Base-by-base conservation (phyloP, 2,797 vertebrate species). In the Micropoecilia bifurca region DNA sequence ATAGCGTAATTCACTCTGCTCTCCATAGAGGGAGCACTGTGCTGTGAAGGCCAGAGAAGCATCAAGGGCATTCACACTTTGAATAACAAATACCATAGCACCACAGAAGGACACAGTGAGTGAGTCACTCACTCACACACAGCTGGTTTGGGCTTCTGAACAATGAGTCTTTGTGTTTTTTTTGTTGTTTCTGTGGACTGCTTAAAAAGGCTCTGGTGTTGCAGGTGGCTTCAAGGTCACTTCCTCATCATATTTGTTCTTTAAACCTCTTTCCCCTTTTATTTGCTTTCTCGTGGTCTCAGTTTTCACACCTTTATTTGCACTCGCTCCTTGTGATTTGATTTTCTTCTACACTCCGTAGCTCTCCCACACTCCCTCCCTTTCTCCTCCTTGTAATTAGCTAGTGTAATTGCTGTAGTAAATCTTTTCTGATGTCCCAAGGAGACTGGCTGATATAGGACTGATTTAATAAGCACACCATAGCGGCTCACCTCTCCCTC, bases 401-500 rank as follows among this genome's bases (percentile, higher is more conserved):
- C 93, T 87, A 80, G 87, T 95, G 94, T 96, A 96, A 96, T 96
- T 95, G 95, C 94, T 92, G 94, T 93, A 93, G 93, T 96, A 95
- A 96, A 96, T 96, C 94, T 96, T 95, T 87, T 92, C 86, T 91
- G 90, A 89, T 91, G 93, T 94, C 92, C 94, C 93, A 95, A 93
- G 90, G 95, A 95, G 93, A 93, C 92, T 92, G 89, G 92, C 94
- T 95, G 93, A 95, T 95, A 94, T 94, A 91, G 86, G 91, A 88
- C 94, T 95, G 94, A 95, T 95, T 95, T 96, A 95, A 96, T 95
- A 95, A 94, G 93, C 92, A 87, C 90, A 90, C 85, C 93, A 91
- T 85, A 88, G 87, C 91, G 79, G 85, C 90, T 93, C 88, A 90
- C 92, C 90, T 94, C 85, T 86, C 63, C 41, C 13, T 87, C 74